phyloP scores from a whole-genome alignment of 1,140 invertebrate genomes.

The Glossosoma conforme region DNA sequence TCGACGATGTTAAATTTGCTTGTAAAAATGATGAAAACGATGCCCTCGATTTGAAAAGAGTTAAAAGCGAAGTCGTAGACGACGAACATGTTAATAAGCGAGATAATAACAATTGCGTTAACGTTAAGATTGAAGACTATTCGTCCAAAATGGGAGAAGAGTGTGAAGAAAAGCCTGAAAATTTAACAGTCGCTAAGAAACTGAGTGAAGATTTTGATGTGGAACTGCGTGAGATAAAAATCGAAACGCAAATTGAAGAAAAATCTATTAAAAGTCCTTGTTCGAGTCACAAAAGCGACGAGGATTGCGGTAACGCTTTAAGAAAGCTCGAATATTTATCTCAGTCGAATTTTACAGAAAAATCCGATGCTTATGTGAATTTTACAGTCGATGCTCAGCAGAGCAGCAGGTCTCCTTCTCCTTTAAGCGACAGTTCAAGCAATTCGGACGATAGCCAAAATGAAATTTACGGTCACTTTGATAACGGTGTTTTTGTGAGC shows the following conservation, averaged over 20 bases:
- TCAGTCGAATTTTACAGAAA: slow-evolving; percentile 70
- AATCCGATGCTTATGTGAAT: too few relatives aligned
- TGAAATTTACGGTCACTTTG: slow-evolving; percentile 63
- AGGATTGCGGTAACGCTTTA: slow-evolving; percentile 57
- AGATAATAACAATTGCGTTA: too few relatives aligned
- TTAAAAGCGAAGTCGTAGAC: slow-evolving; percentile 42
- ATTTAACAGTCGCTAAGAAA: too few relatives aligned
- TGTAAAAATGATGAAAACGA: slow-evolving; percentile 28
- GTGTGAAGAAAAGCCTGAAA: too few relatives aligned
- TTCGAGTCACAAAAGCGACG: slow-evolving; percentile 16
- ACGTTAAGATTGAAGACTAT: too few relatives aligned
- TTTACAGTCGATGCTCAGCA: neutral
- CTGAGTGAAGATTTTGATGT: too few relatives aligned
- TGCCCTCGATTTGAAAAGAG: slow-evolving; percentile 41
- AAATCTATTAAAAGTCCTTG: slow-evolving; percentile 36
- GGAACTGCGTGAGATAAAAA: slow-evolving; percentile 37
- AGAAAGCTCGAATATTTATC: slow-evolving; percentile 76
- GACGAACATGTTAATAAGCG: too few relatives aligned
- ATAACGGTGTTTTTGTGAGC: slow-evolving; percentile 67
- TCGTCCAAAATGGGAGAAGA: too few relatives aligned
- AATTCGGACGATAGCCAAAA: slow-evolving; percentile 53
- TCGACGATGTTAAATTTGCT: slow-evolving; percentile 22
- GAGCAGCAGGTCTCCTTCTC: slow-evolving; percentile 51
- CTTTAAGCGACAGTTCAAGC: slow-evolving; percentile 54
- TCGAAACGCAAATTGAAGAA: slow-evolving; percentile 35